phyloP scores from a whole-genome alignment of 2,888 invertebrate genomes.

The Frankliniella fusca region DNA sequence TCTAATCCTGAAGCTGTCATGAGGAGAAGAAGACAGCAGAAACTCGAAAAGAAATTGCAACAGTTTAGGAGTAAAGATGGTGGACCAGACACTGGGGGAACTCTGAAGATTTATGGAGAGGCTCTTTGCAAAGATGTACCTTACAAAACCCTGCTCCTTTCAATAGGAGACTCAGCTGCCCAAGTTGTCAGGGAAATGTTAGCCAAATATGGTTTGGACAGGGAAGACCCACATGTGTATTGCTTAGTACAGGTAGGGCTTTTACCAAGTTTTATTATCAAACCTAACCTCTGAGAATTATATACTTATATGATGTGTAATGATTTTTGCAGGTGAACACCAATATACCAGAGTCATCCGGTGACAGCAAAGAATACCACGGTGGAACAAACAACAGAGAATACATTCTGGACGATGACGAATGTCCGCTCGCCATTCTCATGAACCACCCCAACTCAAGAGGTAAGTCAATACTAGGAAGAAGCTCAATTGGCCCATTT shows the following conservation, averaged over 20 bases:
- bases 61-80: slow-evolving; percentile 94
- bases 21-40: slow-evolving; percentile 92
- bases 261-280: slow-evolving; percentile 1
- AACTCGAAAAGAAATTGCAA: slow-evolving; percentile 91
- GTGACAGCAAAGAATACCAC: slow-evolving; percentile 50
- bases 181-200: slow-evolving; percentile 94
- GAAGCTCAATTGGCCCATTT: no score
- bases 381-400: slow-evolving; percentile 65
- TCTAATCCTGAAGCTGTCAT: slow-evolving; percentile 99
- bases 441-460: slow-evolving; percentile 83
- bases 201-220: slow-evolving; percentile 90
- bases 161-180: slow-evolving; percentile 87
- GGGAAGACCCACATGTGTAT: slow-evolving; percentile 84
- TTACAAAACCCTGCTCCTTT: slow-evolving; percentile 93
- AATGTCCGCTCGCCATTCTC: slow-evolving; percentile 90
- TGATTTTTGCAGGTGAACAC: slow-evolving; percentile 77
- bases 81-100: slow-evolving; percentile 89
- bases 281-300: neutral
- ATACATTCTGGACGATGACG: slow-evolving; percentile 93
- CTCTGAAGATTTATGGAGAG: slow-evolving; percentile 92
- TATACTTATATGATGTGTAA: slow-evolving; percentile 58
- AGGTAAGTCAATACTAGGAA: slow-evolving; percentile 65
- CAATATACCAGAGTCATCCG: slow-evolving; percentile 40
- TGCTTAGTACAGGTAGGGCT: slow-evolving; percentile 87
- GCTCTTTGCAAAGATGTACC: slow-evolving; percentile 94